phyloP scores from a whole-genome alignment of 37 sponge, comb jelly and placozoan species.

The Hexactinellida sp. region DNA sequence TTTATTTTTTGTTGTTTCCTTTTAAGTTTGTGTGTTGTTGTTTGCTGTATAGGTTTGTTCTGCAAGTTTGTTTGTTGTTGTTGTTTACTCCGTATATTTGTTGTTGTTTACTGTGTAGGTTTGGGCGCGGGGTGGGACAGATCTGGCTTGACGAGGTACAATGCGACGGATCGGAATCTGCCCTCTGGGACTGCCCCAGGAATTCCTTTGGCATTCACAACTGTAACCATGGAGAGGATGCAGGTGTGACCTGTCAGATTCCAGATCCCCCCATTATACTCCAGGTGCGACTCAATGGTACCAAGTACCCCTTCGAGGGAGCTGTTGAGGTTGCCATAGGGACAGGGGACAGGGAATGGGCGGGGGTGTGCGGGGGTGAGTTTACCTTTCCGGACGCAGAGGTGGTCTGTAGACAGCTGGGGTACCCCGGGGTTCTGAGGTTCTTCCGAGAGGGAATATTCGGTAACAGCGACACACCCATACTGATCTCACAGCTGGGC shows the following conservation, averaged over 20 bases:
- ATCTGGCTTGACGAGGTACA: not conserved
- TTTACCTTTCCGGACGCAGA: not conserved
- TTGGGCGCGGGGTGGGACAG: not conserved
- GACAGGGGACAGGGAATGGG: not conserved
- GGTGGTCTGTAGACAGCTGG: constrained; percentile 12
- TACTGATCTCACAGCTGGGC: not conserved
- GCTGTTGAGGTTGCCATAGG: not conserved
- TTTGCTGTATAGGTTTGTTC: too few species aligned
- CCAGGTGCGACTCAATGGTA: not conserved
- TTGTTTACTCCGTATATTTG: too few species aligned
- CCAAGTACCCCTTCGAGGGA: not conserved
- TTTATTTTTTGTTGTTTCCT: too few species aligned
- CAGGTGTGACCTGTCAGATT: not conserved
- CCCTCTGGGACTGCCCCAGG: not conserved
- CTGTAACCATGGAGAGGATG: not conserved
- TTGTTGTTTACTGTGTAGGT: not conserved
- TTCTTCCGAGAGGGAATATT: not conserved
- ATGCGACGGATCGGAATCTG: not conserved
- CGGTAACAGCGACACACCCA: not conserved
- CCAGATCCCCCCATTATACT: not conserved
- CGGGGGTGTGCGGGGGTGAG: not conserved
- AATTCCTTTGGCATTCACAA: not conserved
- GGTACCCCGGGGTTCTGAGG: not conserved
- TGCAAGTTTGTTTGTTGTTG: too few species aligned
- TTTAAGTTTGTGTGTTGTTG: too few species aligned